These are phyloP conservation scores for Pelodytes ibericus DNA, from an alignment of 2,797 vertebrate species.

Conservation along the genomic window DNA sequence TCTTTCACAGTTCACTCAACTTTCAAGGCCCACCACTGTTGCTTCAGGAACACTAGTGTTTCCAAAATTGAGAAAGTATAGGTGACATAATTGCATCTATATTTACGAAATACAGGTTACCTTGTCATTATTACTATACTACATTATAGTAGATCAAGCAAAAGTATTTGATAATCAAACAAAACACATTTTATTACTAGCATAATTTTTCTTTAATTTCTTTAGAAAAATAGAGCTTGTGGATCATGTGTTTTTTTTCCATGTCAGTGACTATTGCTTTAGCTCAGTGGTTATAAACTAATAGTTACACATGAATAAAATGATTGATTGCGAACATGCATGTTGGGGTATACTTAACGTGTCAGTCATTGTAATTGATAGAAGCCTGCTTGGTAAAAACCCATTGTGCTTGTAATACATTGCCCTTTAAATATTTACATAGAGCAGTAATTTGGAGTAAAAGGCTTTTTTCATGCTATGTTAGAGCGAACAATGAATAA, in stretches of 20 bases:
- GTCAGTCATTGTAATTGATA: background rate
- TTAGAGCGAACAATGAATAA: background rate
- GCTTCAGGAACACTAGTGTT: too few species aligned
- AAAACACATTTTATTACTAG: too few species aligned
- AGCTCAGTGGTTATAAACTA: background rate
- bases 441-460: conserved; percentile 1
- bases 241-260: conserved; percentile 14
- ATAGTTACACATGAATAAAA: background rate
- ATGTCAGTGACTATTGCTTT: background rate
- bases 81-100: too few species aligned
- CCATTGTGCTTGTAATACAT: background rate
- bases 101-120: too few species aligned
- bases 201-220: too few species aligned
- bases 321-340: background rate
- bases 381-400: background rate
- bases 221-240: too few species aligned
- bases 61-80: too few species aligned
- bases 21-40: too few species aligned
- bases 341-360: background rate
- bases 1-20: too few species aligned
- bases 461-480: background rate
- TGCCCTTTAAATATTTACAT: background rate
- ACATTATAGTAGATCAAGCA: too few species aligned
- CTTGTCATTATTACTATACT: too few species aligned
- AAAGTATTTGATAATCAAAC: too few species aligned